These are phyloP conservation scores for Agonopterix heracliana DNA, from an alignment of 2,888 invertebrate species.

Conservation along the genomic window DNA sequence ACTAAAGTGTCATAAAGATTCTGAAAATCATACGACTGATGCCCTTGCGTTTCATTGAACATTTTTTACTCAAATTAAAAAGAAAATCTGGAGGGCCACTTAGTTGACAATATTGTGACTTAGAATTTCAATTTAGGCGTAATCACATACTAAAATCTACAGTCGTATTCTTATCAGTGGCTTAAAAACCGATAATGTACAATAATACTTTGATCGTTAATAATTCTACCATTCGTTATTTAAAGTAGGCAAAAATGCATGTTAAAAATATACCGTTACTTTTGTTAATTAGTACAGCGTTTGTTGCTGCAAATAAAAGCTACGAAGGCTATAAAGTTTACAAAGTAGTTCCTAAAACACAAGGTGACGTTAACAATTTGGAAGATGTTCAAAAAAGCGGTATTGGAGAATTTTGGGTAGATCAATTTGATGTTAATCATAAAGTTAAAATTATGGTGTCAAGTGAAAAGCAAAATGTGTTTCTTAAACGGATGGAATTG, in stretches of 20 bases:
- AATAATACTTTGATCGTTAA: too few species aligned
- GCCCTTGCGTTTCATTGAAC: too few species aligned
- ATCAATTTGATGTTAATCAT: conserved; percentile 41
- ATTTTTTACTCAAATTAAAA: too few species aligned
- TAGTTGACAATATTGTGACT: too few species aligned
- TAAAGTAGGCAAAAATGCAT: conserved; percentile 24
- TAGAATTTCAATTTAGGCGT: too few species aligned
- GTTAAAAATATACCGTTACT: conserved; percentile 26
- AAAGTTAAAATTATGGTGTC: conserved; percentile 48
- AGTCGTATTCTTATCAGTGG: too few species aligned
- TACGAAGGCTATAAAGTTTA: conserved; percentile 73
- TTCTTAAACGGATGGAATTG: conserved; percentile 23
- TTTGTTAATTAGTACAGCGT: conserved; percentile 13
- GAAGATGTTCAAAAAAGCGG: conserved; percentile 51
- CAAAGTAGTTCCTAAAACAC: conserved; percentile 58
- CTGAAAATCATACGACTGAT: too few species aligned
- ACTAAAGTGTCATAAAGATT: too few species aligned
- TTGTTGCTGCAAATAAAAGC: conserved; percentile 33
- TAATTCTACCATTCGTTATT: neutral
- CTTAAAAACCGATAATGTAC: too few species aligned
- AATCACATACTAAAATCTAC: too few species aligned
- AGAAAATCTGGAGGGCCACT: too few species aligned
- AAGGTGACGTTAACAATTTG: conserved; percentile 65
- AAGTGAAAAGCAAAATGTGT: conserved; percentile 28
- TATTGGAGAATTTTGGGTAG: conserved; percentile 54